Percentiles rank a stretch among this genome's conserved stretches.
phyloP scores from a whole-genome alignment of 2,888 invertebrate species.

The Rhyacophila evoluta region DNA sequence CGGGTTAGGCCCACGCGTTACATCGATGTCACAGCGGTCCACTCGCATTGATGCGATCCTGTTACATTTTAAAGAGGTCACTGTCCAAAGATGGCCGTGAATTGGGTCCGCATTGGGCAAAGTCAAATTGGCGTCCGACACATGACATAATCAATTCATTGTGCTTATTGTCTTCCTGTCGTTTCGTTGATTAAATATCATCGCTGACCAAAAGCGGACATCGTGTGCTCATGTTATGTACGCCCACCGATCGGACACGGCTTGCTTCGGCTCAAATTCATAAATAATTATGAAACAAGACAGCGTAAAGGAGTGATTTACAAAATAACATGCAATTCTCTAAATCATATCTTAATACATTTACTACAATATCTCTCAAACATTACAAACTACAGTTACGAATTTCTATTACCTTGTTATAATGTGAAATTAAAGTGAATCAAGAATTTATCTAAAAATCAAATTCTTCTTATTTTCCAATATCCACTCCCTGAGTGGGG shows the following conservation, averaged over 20 bases:
- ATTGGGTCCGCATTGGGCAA: conserved; percentile 45
- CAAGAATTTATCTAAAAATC: no score
- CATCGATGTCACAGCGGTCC: conserved; percentile 41
- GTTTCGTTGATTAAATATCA: conserved; percentile 52
- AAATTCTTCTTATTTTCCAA: no score
- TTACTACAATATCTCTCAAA: no score
- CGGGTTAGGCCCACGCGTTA: conserved; percentile 36
- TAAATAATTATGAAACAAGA: conserved; percentile 11
- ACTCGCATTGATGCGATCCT: conserved; percentile 44
- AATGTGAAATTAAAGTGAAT: no score
- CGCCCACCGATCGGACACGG: conserved; percentile 42
- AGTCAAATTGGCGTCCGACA: conserved; percentile 49
- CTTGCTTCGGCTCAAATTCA: neutral
- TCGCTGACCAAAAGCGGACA: conserved; percentile 36
- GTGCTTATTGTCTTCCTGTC: conserved; percentile 54
- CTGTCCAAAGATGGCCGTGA: conserved; percentile 54
- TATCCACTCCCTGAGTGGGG: no score
- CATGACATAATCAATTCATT: conserved; percentile 55
- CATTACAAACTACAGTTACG: no score
- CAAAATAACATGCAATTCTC: neutral
- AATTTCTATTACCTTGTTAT: no score
- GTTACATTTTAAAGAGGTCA: conserved; percentile 50
- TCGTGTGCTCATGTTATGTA: conserved; percentile 11
- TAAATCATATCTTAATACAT: no score
- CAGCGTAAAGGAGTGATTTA: neutral